Conservation (phyloP, 1,140 invertebrate genomes). For the Ctenoplectra terminalis region DNA sequence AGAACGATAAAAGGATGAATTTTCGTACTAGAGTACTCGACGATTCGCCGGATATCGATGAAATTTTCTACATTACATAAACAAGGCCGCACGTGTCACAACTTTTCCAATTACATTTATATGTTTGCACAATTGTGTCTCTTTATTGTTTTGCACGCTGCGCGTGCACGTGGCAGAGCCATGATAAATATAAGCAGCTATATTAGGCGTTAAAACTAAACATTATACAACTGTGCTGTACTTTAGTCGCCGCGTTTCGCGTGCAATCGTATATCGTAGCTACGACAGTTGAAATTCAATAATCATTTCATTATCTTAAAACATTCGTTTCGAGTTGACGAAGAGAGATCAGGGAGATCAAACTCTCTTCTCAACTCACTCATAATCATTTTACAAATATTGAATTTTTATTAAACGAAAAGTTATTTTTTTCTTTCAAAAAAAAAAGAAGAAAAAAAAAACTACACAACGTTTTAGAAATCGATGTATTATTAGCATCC, state of each 20-base stretch:
- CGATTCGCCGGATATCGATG: slow-evolving; percentile 22
- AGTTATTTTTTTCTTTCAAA: background rate
- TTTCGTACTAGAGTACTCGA: background rate
- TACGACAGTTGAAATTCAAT: background rate
- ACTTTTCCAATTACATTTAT: slow-evolving; percentile 49
- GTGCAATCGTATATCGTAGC: background rate
- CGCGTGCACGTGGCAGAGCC: background rate
- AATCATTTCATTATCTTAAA: background rate
- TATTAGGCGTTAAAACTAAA: slow-evolving; percentile 34
- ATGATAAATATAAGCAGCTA: slow-evolving; percentile 30
- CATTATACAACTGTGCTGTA: slow-evolving; percentile 9
- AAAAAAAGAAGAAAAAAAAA: too few relatives aligned
- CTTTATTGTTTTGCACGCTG: slow-evolving; percentile 17
- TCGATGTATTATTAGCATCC: background rate
- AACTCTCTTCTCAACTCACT: too few relatives aligned
- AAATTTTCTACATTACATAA: slow-evolving; percentile 31
- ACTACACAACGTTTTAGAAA: background rate
- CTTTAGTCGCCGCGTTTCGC: background rate
- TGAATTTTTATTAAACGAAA: too few relatives aligned
- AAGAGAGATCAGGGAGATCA: too few relatives aligned
- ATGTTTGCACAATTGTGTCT: slow-evolving; percentile 43
- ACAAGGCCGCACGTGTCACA: slow-evolving; percentile 49
- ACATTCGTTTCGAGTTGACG: background rate
- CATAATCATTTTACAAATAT: too few relatives aligned
- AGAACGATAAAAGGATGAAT: slow-evolving; percentile 14